These are phyloP conservation scores for Heliconius ethilla DNA, from an alignment of 2,888 invertebrate genomes.

Conservation along the genomic window DNA sequence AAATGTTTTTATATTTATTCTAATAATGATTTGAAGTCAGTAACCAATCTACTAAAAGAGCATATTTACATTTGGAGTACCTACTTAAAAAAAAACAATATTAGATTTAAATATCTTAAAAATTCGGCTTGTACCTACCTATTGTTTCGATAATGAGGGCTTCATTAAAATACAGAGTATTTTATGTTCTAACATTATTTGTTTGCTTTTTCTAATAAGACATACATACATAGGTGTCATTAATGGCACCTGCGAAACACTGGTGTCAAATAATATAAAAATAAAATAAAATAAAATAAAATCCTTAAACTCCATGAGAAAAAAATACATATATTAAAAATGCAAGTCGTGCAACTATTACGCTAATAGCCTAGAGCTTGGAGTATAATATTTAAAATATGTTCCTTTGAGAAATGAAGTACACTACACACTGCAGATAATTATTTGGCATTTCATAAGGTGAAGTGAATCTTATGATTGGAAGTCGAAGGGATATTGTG, in stretches of 20 bases:
- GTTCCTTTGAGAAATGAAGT: conserved; percentile 43
- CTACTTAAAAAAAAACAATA: no score
- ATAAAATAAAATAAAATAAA: background rate
- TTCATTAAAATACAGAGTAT: background rate
- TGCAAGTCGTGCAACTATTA: conserved; percentile 39
- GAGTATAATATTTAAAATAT: conserved; percentile 41
- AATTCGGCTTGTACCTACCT: background rate
- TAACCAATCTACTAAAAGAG: background rate
- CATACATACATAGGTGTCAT: no score
- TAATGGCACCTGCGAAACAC: no score
- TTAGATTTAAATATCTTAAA: background rate
- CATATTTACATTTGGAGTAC: background rate
- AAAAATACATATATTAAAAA: conserved; percentile 31
- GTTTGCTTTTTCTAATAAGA: no score
- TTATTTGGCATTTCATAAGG: conserved; percentile 37
- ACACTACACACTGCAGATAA: conserved; percentile 38
- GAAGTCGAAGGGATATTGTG: conserved; percentile 60
- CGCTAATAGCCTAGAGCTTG: conserved; percentile 43
- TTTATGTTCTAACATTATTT: background rate
- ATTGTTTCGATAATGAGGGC: background rate
- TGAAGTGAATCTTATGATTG: conserved; percentile 54
- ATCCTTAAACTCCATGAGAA: conserved; percentile 41
- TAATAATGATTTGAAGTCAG: background rate
- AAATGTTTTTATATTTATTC: background rate
- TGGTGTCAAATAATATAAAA: conserved; percentile 5